Evolutionary conservation across 2,113 vertebrate species (phyloP).

Genomic region (Caloenas nicobarica): DNA sequence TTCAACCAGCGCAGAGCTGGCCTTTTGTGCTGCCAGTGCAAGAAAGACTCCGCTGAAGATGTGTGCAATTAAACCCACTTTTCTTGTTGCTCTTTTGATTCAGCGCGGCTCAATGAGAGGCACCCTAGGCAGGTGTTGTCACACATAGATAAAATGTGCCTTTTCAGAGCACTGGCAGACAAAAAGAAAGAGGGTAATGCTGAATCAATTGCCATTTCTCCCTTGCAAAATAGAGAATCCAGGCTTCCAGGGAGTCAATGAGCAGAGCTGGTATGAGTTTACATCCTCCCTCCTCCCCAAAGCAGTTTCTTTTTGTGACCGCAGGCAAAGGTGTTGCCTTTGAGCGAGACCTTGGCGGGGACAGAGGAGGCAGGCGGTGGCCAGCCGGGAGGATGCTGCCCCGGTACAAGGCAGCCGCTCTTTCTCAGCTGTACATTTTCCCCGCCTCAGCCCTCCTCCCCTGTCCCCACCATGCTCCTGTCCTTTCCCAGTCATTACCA

Average conservation of each 20-base stretch:
- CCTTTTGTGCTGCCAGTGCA: constrained; percentile 78
- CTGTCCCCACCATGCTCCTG: not conserved
- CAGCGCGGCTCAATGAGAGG: constrained; percentile 64
- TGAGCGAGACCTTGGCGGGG: not conserved
- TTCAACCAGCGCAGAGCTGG: constrained; percentile 63
- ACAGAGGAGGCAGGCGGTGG: not conserved
- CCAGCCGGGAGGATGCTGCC: not conserved
- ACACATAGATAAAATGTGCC: constrained; percentile 73
- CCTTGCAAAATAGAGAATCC: constrained; percentile 54
- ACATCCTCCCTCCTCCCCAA: constrained; percentile 22
- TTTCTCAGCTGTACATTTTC: not conserved
- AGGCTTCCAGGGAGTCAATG: not conserved
- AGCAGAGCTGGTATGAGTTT: constrained; percentile 25
- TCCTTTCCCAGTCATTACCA: not conserved
- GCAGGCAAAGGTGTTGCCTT: not conserved
- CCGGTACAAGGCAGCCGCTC: fast-evolving
- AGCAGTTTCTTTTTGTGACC: constrained; percentile 33
- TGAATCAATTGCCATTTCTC: constrained; percentile 69
- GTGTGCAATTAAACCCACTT: constrained; percentile 81
- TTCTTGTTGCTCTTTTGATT: constrained; percentile 82
- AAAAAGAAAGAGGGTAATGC: constrained; percentile 45
- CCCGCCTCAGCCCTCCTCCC: not conserved
- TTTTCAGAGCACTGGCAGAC: constrained; percentile 53
- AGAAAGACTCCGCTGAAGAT: constrained; percentile 75
- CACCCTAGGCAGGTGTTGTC: constrained; percentile 76